Evolutionary conservation across 2,888 invertebrate genomes (phyloP), one percentile per base, ranked within the genome.

Genomic region (Philonicus albiceps): DNA sequence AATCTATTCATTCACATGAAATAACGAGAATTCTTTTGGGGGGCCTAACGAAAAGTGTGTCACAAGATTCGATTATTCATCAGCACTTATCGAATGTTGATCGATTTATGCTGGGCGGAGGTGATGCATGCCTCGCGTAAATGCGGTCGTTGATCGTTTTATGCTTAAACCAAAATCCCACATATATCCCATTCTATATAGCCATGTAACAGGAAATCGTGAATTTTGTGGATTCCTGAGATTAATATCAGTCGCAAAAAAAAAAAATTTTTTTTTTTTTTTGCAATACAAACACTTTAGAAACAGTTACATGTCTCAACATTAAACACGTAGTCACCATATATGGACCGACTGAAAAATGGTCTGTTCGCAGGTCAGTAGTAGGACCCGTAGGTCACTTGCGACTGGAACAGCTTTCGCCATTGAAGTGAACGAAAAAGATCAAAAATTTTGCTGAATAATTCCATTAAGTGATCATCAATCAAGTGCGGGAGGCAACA

Each of bases 401-500:
- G 19, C 16, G 80, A 53, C 31, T 49, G 83, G 11, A 34, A 27
- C 37, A 83, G 64, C 34, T 83, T 64, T 83, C 72, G 40, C 55
- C 55, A 64, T 64, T 55, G 72, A 83, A 83, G 53, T 37, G 34
- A 83, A 83, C 40, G 83, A 83, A 83, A 72, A 16, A 55, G 83
- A 83, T 83, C 83, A 83, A 72, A 83, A 64, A 74, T 83, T 83
- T 37, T 83, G 83, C 83, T 83, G 83, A 83, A 83, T 83, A 83
- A 83, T 83, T 83, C 83, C 72, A 83, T 83, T 83, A 83, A 72
- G 37, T 22, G 31, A 64, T 83, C 83, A 83, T 83, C 64, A 83
- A 83, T 83, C 83, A 83, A 83, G 40, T 83, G 55, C 83, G 72
- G 83, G 55, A 64, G 64, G 30, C 43, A 34, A 30, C 40, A 40